Base-by-base conservation (phyloP, 2,797 vertebrate genomes). In the Pampus argenteus region DNA sequence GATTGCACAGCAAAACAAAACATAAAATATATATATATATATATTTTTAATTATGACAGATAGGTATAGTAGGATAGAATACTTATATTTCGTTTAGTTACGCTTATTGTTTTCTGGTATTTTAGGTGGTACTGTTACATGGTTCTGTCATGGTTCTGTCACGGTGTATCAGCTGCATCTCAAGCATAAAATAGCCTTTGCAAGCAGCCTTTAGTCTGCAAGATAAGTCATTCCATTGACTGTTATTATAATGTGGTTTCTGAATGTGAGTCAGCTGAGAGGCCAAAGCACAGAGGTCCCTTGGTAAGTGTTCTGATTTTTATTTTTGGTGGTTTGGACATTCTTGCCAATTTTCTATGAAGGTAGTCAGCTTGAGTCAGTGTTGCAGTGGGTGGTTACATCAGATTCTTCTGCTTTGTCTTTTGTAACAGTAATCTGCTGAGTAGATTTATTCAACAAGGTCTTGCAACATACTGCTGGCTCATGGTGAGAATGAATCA, bases 121-220 rank as follows among this genome's bases (percentile, higher is more conserved):
- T 62, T 13, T 17, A 29, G 20, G n/a, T n/a, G n/a, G 8, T 4
- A 61, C 54, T 40, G 38, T 40, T 40, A 7, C 6, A 44, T 44
- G 17, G 38, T 9, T 54, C 0, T 1, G 40, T 52, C n/a, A n/a
- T n/a, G n/a, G n/a, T 50, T 60, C 17, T 51, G 25, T 49, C 17
- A 40, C 48, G 31, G 7, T 55, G 20, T 36, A 26, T 74, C n/a
- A 51, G 22, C 38, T 44, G 48, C 18, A 71, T 34, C 22, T 76
- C 29, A 54, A 71, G 51, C 56, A 59, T 51, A 17, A 47, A 69
- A 67, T 25, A 66, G 63, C 23, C 7, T 20, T n/a, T 70, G 44
- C 60, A 78, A 70, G 72, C 79, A 76, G 66, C 40, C 34, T 58
- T 26, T 36, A 40, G 51, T 69, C 71, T 42, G 65, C 62, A 61